phyloP scores from a whole-genome alignment of 92 coral and sea anemone species.

The Epizoanthus ramosus region DNA sequence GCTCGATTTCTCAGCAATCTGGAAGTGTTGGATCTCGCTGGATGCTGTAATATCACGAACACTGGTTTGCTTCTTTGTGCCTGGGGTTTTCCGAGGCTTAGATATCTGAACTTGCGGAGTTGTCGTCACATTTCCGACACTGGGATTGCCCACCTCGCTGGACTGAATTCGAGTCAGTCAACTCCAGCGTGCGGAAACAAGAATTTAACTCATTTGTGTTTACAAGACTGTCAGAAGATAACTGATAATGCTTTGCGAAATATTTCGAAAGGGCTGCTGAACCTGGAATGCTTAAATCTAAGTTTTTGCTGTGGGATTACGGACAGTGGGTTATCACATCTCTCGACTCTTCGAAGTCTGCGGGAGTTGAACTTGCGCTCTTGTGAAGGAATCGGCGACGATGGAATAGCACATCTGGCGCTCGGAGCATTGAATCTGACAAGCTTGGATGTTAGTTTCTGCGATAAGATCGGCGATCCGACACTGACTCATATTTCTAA shows the following conservation, averaged over 20 bases:
- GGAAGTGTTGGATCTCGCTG: constrained; percentile 97
- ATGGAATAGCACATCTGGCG: constrained; percentile 95
- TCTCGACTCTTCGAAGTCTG: constrained; percentile 91
- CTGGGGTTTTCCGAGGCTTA: constrained; percentile 91
- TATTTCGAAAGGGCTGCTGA: constrained; percentile 89
- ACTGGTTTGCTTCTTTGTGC: constrained; percentile 92
- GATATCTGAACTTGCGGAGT: constrained; percentile 89
- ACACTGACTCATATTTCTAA: constrained; percentile 93
- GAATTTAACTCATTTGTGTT: constrained; percentile 93
- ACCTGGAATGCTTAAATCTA: constrained; percentile 85
- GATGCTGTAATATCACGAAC: constrained; percentile 98
- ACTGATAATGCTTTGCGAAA: constrained; percentile 98
- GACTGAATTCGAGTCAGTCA: constrained; percentile 70
- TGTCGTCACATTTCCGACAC: constrained; percentile 98
- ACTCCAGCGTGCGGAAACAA: constrained; percentile 84
- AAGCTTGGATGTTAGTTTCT: constrained; percentile 92
- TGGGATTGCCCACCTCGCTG: constrained; percentile 97
- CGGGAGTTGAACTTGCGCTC: constrained; percentile 98
- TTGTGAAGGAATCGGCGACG: constrained; percentile 99
- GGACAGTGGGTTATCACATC: constrained; percentile 89
- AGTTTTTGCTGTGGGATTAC: constrained; percentile 95
- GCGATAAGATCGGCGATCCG: constrained; percentile 95
- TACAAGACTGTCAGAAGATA: constrained; percentile 99
- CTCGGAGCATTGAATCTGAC: constrained; percentile 94
- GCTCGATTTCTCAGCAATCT: constrained; percentile 89